Conservation (phyloP, 2,113 vertebrate species). For the Callocephalon fimbriatum region DNA sequence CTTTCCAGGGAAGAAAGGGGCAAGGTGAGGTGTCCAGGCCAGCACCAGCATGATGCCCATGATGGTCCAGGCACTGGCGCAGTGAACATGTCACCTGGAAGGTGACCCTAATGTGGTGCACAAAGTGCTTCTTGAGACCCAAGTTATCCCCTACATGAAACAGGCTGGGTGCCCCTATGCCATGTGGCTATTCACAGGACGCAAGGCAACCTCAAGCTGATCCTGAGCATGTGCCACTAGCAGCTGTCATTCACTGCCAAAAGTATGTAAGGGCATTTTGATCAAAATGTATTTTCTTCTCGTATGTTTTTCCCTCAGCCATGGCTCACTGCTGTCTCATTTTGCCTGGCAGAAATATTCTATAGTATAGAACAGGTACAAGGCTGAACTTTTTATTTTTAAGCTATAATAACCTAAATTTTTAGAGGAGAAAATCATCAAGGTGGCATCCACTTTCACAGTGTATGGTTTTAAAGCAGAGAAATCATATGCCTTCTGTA, state of each 20-base stretch:
- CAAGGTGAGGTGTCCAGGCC: background rate
- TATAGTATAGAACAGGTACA: background rate
- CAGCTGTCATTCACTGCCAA: background rate
- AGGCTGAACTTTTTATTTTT: background rate
- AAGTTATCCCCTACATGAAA: accelerated
- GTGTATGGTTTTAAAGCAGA: background rate
- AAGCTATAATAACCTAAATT: background rate
- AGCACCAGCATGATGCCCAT: accelerated
- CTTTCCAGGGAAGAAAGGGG: background rate
- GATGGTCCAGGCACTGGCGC: accelerated
- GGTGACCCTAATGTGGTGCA: background rate
- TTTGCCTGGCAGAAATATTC: background rate
- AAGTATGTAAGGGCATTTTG: accelerated
- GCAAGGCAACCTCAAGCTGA: background rate
- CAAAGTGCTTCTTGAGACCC: background rate
- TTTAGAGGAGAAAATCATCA: background rate
- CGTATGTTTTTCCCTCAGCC: background rate
- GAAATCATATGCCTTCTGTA: background rate
- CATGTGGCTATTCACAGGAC: background rate
- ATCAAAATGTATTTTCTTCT: background rate
- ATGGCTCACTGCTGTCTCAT: background rate
- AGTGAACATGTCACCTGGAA: background rate
- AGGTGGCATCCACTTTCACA: accelerated
- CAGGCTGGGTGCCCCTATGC: accelerated
- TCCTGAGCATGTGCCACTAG: background rate